A percentile compares a stretch with the other conserved stretches of the same genome.
These are phyloP conservation scores for Hymenochirus boettgeri DNA, from an alignment of 2,113 vertebrate species.

Conservation along the genomic window DNA sequence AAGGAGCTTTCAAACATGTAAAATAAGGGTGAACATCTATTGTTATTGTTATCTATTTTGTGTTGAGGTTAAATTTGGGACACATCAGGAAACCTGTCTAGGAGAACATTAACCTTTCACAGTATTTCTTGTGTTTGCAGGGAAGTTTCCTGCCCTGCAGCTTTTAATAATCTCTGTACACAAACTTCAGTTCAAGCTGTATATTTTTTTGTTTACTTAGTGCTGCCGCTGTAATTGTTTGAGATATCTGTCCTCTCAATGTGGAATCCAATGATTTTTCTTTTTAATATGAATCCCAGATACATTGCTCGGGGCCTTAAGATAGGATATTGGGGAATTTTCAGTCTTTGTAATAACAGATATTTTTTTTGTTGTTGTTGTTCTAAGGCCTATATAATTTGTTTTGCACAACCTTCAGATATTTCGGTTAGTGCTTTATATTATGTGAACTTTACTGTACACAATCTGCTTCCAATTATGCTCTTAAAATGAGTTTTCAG, in stretches of 20 bases:
- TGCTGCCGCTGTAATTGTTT: neutral
- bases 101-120: neutral
- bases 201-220: neutral
- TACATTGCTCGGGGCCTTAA: neutral
- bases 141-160: neutral
- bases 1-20: too few relatives aligned
- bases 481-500: slow-evolving; percentile 6
- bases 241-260: neutral
- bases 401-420: neutral
- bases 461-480: neutral
- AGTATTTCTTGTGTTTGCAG: neutral
- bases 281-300: neutral
- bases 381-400: slow-evolving; percentile 13
- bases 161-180: neutral
- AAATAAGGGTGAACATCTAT: too few relatives aligned
- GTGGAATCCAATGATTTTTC: neutral
- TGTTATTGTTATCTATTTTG: too few relatives aligned
- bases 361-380: slow-evolving; percentile 4
- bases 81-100: too few relatives aligned
- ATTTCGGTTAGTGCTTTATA: neutral
- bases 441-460: slow-evolving; percentile 3
- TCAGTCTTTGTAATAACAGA: slow-evolving; percentile 1
- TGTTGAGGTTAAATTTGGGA: too few relatives aligned
- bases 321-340: slow-evolving; percentile 4
- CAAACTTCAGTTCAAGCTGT: neutral